A percentile compares a stretch with the other conserved stretches of the same genome.
These are phyloP conservation scores for Catharus fuscescens DNA, from an alignment of 2,113 vertebrate species.

Conservation along the genomic window DNA sequence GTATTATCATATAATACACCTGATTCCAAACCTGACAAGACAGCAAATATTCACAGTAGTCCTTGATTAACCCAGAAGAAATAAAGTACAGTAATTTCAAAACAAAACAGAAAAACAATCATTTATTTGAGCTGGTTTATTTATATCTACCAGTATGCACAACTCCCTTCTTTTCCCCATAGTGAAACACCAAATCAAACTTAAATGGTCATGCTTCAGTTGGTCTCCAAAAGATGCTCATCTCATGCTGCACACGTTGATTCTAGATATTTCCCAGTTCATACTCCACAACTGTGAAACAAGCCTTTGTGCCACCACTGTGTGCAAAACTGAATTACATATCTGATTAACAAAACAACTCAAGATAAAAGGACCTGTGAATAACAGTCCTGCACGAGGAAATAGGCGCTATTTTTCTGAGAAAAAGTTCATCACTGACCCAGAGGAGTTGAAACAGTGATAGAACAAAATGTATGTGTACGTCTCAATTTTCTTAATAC, in stretches of 20 bases:
- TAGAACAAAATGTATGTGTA: neutral
- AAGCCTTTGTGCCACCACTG: neutral
- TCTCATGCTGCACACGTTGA: neutral
- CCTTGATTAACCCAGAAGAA: neutral
- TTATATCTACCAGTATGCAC: neutral
- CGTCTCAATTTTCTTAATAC: neutral
- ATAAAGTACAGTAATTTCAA: too few relatives aligned
- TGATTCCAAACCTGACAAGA: neutral
- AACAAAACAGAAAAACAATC: fast-evolving
- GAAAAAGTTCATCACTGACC: neutral
- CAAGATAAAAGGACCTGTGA: neutral
- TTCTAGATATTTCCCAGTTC: neutral
- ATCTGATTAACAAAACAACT: neutral
- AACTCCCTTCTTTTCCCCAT: fast-evolving
- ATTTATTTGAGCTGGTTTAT: neutral
- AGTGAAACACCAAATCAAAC: neutral
- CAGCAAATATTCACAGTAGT: neutral
- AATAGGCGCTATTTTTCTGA: neutral
- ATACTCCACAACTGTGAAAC: neutral
- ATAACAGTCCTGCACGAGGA: neutral
- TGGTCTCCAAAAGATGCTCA: neutral
- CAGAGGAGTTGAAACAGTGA: neutral
- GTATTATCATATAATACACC: neutral
- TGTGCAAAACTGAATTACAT: neutral
- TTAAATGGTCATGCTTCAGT: neutral